A percentile compares a stretch with the other conserved stretches of the same genome.
Evolutionary conservation across 2,888 invertebrate species (phyloP).

Genomic region (Eupithecia dodoneata): DNA sequence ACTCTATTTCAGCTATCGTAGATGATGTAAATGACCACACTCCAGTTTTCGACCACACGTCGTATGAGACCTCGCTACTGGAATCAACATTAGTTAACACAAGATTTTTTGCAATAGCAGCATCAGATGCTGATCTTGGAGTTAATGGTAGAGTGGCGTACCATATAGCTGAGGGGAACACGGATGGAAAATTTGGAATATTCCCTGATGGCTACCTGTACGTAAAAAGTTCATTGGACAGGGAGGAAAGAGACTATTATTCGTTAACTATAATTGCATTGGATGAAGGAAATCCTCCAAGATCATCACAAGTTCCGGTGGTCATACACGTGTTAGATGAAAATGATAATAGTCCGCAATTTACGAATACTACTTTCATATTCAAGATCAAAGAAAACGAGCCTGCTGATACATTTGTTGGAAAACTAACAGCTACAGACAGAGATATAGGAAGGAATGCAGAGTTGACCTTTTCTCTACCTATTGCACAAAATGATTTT

Average conservation of each 20-base stretch:
- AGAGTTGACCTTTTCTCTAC: conserved; percentile 92
- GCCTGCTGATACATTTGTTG: conserved; percentile 94
- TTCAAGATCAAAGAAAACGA: conserved; percentile 96
- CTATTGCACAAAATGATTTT: conserved; percentile 91
- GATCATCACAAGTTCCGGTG: conserved; percentile 94
- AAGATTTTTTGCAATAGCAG: conserved; percentile 94
- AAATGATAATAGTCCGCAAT: conserved; percentile 97
- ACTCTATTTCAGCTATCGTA: conserved; percentile 88
- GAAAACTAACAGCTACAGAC: conserved; percentile 95
- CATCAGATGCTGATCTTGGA: conserved; percentile 94
- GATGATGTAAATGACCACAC: conserved; percentile 98
- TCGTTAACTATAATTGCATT: conserved; percentile 92
- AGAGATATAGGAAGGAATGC: conserved; percentile 96
- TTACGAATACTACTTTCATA: conserved; percentile 94
- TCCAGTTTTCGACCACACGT: conserved; percentile 95
- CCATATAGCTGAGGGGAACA: conserved; percentile 93
- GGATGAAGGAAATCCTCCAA: conserved; percentile 91
- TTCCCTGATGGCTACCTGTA: conserved; percentile 97
- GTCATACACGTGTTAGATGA: conserved; percentile 97
- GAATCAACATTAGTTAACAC: conserved; percentile 97
- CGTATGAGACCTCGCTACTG: conserved; percentile 95
- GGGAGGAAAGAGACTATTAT: conserved; percentile 96
- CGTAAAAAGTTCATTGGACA: conserved; percentile 92
- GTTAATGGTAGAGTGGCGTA: conserved; percentile 91
- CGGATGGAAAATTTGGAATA: conserved; percentile 94